Evolutionary conservation across 2,113 vertebrate species (phyloP).

Genomic region (Lagopus muta): DNA sequence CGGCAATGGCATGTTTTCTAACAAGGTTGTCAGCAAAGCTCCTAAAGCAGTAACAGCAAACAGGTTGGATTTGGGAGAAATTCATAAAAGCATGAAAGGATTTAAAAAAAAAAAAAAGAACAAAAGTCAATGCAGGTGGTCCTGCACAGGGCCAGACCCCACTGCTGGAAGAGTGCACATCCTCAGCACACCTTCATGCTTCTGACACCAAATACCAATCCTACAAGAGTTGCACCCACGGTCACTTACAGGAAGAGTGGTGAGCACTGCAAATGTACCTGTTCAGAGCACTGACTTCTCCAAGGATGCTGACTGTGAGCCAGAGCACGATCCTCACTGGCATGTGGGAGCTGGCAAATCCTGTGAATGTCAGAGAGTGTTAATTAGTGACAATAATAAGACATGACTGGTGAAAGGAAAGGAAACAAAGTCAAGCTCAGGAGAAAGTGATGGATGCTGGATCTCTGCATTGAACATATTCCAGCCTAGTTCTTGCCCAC

Average conservation of each 20-base stretch:
- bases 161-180: too few species aligned
- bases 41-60: not conserved
- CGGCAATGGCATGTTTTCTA: not conserved
- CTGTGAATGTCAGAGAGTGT: not conserved
- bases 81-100: not conserved
- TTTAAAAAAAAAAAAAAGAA: not conserved
- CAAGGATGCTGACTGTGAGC: not conserved
- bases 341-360: not conserved
- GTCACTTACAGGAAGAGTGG: not conserved
- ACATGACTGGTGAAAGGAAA: not conserved
- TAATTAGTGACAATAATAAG: not conserved
- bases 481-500: not conserved
- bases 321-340: not conserved
- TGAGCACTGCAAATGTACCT: not conserved
- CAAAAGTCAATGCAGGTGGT: not conserved
- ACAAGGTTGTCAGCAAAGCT: not conserved
- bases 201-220: not conserved
- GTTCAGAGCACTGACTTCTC: not conserved
- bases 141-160: not conserved
- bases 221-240: not conserved
- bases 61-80: not conserved
- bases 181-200: not conserved
- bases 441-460: not conserved
- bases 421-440: rapidly evolving
- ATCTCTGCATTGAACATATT: not conserved